These are phyloP conservation scores for Chlamydotis undulata DNA, from an alignment of 2,113 vertebrate genomes.

Conservation along the genomic window DNA sequence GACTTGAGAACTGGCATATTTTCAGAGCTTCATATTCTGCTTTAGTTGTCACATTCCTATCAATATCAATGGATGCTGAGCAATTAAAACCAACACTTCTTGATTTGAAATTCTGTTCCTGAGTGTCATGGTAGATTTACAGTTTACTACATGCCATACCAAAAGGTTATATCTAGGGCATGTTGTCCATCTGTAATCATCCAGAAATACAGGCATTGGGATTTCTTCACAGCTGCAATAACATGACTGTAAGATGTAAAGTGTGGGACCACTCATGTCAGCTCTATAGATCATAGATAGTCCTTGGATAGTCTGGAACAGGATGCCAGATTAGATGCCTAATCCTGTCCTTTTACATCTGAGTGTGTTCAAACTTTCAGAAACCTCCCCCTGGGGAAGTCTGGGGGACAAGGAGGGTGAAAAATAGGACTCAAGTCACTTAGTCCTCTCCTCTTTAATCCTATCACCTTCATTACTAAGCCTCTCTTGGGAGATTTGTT, in stretches of 20 bases:
- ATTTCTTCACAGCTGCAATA: constrained; percentile 47
- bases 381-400: background rate
- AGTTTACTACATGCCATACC: background rate
- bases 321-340: background rate
- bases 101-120: background rate
- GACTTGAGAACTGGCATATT: background rate
- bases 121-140: background rate
- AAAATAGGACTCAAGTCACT: background rate
- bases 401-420: background rate
- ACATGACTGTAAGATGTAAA: background rate
- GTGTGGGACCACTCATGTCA: background rate
- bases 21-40: background rate
- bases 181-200: background rate
- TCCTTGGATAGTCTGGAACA: background rate
- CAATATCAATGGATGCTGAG: background rate
- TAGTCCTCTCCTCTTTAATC: background rate
- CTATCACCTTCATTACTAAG: background rate
- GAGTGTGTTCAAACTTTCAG: background rate
- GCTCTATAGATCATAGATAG: background rate
- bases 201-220: background rate
- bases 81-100: background rate
- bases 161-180: constrained; percentile 8
- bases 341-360: background rate
- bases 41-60: background rate
- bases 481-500: background rate